Conservation (phyloP, 1,140 invertebrate genomes). For the Bicyclus anynana region DNA sequence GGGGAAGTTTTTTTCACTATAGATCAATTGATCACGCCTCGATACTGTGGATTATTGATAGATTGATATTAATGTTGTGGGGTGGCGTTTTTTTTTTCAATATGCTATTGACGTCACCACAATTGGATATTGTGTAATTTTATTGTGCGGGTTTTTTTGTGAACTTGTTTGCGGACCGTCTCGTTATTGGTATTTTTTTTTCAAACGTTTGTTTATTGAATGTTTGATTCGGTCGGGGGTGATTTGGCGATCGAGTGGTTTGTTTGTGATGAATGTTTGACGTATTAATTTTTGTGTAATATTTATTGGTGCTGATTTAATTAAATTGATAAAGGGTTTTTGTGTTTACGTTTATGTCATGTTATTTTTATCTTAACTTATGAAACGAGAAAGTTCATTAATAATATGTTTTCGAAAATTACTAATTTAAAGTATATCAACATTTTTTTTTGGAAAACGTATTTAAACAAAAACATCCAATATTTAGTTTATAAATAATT, state of each 20-base stretch:
- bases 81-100: constrained; percentile 61
- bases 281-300: constrained; percentile 18
- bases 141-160: constrained; percentile 47
- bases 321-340: not conserved
- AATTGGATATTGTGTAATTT: constrained; percentile 67
- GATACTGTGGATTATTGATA: constrained; percentile 69
- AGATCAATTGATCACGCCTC: constrained; percentile 73
- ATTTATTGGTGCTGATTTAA: not conserved
- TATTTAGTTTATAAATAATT: no score
- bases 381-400: no score
- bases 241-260: constrained; percentile 28
- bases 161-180: constrained; percentile 44
- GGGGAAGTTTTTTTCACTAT: constrained; percentile 57
- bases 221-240: constrained; percentile 37
- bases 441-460: no score
- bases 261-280: constrained; percentile 15
- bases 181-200: constrained; percentile 39
- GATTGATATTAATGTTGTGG: constrained; percentile 69
- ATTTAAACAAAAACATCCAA: no score
- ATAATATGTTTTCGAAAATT: no score
- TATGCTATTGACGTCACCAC: constrained; percentile 55
- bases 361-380: no score
- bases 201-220: constrained; percentile 42
- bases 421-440: no score
- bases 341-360: not conserved